Conservation (phyloP, 2,797 vertebrate genomes). For the Hemitrygon akajei region DNA sequence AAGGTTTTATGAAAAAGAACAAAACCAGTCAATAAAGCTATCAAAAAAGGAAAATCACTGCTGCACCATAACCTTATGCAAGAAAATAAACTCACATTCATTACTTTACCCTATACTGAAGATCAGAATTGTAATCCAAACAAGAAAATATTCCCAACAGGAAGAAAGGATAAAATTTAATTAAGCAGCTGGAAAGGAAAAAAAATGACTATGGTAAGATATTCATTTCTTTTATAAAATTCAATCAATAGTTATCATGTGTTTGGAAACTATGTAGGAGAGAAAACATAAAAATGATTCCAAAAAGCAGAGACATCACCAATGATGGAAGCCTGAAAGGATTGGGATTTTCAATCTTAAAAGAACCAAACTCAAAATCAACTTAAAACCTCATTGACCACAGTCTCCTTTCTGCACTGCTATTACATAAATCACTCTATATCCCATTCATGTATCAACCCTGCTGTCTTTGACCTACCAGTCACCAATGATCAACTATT, state of each 20-base stretch:
- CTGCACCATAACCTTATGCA: background rate
- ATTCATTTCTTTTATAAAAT: background rate
- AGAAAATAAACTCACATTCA: background rate
- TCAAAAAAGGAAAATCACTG: background rate
- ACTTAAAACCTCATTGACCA: no score
- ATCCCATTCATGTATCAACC: no score
- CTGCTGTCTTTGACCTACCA: background rate
- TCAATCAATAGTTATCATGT: background rate
- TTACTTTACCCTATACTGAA: background rate
- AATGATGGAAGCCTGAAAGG: background rate
- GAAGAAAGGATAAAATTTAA: background rate
- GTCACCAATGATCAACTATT: no score
- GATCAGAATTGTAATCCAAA: background rate
- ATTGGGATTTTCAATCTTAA: background rate
- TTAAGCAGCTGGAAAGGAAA: background rate
- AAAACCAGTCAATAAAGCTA: conserved; percentile 25
- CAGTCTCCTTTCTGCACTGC: no score
- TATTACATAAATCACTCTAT: no score
- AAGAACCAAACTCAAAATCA: background rate
- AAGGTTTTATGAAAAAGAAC: conserved; percentile 11
- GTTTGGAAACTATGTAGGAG: background rate
- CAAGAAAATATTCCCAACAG: background rate
- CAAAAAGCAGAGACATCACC: background rate
- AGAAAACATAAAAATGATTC: background rate
- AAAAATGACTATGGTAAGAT: background rate